Conservation (phyloP, 2,113 vertebrate species). For the Emberiza fucata region DNA sequence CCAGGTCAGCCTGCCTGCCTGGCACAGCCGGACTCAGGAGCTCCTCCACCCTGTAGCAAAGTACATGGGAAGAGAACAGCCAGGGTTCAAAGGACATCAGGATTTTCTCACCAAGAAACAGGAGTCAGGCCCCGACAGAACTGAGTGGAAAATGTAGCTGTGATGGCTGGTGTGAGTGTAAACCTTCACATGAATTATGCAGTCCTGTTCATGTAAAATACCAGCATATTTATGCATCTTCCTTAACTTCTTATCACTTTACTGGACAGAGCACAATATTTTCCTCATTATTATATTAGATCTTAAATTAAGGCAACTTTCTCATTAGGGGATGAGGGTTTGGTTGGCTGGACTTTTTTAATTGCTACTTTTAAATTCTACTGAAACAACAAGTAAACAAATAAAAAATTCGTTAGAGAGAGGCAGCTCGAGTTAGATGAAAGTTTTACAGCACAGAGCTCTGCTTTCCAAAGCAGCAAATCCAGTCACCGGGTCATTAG, state of each 20-base stretch:
- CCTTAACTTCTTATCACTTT: not conserved
- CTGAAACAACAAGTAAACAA: slow-evolving; percentile 77
- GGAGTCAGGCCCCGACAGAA: not conserved
- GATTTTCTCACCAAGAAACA: too few relatives aligned
- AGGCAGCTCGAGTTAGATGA: slow-evolving; percentile 70
- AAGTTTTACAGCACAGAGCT: slow-evolving; percentile 67
- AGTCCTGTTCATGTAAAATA: not conserved
- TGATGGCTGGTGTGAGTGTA: not conserved
- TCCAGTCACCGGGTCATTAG: slow-evolving; percentile 72
- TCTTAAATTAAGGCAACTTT: slow-evolving; percentile 48
- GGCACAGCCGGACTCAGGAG: not conserved
- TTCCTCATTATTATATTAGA: not conserved
- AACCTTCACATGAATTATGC: slow-evolving; percentile 30
- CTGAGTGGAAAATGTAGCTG: not conserved
- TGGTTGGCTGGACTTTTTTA: slow-evolving; percentile 28
- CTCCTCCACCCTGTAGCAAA: not conserved
- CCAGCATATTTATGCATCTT: not conserved
- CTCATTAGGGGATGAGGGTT: not conserved
- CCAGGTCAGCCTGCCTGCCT: not conserved
- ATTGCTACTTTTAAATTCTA: slow-evolving; percentile 69
- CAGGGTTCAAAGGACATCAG: not conserved
- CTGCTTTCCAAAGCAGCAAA: slow-evolving; percentile 68
- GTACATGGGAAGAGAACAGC: accelerated
- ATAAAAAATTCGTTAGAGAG: slow-evolving; percentile 80
- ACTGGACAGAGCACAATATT: not conserved